phyloP scores from a whole-genome alignment of 2,113 vertebrate species.

The Seriola aureovittata region DNA sequence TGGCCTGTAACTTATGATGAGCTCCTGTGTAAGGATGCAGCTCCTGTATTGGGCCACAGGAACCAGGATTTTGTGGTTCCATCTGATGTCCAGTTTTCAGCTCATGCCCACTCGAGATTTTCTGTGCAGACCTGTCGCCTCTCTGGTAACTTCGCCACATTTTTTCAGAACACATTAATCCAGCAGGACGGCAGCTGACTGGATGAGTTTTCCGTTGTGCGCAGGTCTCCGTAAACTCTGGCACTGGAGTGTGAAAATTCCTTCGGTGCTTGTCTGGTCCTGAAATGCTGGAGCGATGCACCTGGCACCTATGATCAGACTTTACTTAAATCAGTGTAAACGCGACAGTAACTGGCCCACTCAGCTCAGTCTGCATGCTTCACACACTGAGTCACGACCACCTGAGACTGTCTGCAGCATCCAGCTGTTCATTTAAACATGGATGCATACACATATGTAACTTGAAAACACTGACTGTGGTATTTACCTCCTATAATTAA shows the following conservation, averaged over 20 bases:
- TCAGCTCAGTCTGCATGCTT: background rate
- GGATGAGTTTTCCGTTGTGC: background rate
- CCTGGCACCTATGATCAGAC: slow-evolving; percentile 4
- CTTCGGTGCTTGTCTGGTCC: background rate
- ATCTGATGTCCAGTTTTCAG: too few species aligned
- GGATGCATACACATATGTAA: background rate
- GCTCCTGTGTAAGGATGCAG: too few species aligned
- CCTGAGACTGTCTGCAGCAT: background rate
- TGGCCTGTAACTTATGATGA: too few species aligned
- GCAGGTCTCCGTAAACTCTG: background rate
- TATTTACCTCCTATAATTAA: too few species aligned
- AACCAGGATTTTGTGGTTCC: too few species aligned
- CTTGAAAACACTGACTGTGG: background rate
- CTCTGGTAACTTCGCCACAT: background rate
- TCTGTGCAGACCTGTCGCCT: background rate
- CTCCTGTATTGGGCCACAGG: too few species aligned
- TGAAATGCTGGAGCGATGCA: slow-evolving; percentile 9
- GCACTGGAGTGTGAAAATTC: slow-evolving; percentile 4
- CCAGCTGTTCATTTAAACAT: background rate
- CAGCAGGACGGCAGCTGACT: background rate
- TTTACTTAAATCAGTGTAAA: background rate
- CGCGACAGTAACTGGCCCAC: background rate
- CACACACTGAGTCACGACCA: background rate
- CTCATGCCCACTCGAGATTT: too few species aligned
- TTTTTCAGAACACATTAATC: background rate